Evolutionary conservation across 2,888 invertebrate genomes (phyloP).

Genomic region (Sycophila texana): DNA sequence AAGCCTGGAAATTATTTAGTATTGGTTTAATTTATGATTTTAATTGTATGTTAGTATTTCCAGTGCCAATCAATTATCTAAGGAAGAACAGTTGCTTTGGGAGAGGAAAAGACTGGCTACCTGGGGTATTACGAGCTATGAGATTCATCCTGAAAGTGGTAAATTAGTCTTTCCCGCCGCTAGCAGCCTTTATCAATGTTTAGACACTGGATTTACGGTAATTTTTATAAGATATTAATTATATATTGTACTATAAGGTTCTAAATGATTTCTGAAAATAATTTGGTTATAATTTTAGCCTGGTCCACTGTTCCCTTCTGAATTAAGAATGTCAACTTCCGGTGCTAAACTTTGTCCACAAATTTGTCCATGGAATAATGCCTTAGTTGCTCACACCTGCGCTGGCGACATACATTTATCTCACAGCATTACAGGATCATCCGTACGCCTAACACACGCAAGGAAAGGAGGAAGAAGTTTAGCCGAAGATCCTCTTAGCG

Average conservation of each 20-base stretch:
- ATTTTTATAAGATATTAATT: slow-evolving; percentile 61
- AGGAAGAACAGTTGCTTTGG: slow-evolving; percentile 93
- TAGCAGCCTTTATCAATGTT: slow-evolving; percentile 90
- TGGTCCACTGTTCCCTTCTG: slow-evolving; percentile 83
- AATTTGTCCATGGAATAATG: slow-evolving; percentile 87
- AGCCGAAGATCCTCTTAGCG: slow-evolving; percentile 89
- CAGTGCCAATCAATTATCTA: slow-evolving; percentile 82
- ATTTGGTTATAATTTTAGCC: slow-evolving; percentile 71
- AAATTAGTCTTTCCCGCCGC: slow-evolving; percentile 94
- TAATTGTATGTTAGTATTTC: slow-evolving; percentile 69
- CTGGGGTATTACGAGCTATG: slow-evolving; percentile 96
- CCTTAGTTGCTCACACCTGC: slow-evolving; percentile 92
- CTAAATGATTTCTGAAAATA: neutral
- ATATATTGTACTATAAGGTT: neutral
- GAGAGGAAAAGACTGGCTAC: slow-evolving; percentile 94
- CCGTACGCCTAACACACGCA: slow-evolving; percentile 84
- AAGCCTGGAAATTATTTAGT: neutral
- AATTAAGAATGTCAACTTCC: slow-evolving; percentile 80
- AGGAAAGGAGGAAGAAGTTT: slow-evolving; percentile 83
- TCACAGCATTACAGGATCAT: slow-evolving; percentile 81
- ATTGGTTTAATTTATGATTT: neutral
- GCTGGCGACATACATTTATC: slow-evolving; percentile 95
- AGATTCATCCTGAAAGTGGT: slow-evolving; percentile 88
- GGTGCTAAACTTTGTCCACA: slow-evolving; percentile 88
- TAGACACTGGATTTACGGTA: slow-evolving; percentile 84